A percentile compares a stretch with the other conserved stretches of the same genome.
These are phyloP conservation scores for Channallabes apus DNA, from an alignment of 2,797 vertebrate species.

Conservation along the genomic window DNA sequence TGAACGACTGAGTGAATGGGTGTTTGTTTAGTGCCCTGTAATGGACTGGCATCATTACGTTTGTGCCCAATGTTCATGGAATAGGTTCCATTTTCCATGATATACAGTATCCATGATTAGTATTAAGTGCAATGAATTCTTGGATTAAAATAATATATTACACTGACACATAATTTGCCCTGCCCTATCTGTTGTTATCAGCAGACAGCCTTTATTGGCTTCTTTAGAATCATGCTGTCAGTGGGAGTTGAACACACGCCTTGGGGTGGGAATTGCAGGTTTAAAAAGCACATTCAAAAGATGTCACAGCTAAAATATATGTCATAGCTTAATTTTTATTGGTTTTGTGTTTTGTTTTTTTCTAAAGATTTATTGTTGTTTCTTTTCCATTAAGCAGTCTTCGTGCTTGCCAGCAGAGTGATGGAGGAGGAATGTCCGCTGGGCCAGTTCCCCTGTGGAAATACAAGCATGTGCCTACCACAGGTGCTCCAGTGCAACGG, in stretches of 20 bases:
- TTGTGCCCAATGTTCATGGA: background rate
- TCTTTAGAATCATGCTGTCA: background rate
- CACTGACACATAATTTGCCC: background rate
- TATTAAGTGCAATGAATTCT: background rate
- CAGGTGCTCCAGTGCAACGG: constrained; percentile 78
- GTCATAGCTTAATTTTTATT: background rate
- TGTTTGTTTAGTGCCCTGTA: background rate
- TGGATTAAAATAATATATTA: background rate
- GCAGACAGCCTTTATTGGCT: background rate
- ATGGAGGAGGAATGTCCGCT: constrained; percentile 66
- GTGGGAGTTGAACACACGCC: background rate
- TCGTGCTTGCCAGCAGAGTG: constrained; percentile 54
- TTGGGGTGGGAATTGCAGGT: background rate
- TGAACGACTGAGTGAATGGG: too few species aligned
- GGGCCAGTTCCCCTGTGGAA: constrained; percentile 82
- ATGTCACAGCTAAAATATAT: background rate
- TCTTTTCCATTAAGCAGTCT: constrained; percentile 36
- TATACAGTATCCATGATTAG: background rate
- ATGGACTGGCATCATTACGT: background rate
- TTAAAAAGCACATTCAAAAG: background rate
- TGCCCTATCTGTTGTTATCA: background rate
- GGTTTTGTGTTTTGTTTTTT: background rate
- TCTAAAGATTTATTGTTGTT: background rate
- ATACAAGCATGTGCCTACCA: constrained; percentile 74
- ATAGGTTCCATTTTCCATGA: background rate